Evolutionary conservation across 2,888 invertebrate species (phyloP).

Genomic region (Cordilura impudica): DNA sequence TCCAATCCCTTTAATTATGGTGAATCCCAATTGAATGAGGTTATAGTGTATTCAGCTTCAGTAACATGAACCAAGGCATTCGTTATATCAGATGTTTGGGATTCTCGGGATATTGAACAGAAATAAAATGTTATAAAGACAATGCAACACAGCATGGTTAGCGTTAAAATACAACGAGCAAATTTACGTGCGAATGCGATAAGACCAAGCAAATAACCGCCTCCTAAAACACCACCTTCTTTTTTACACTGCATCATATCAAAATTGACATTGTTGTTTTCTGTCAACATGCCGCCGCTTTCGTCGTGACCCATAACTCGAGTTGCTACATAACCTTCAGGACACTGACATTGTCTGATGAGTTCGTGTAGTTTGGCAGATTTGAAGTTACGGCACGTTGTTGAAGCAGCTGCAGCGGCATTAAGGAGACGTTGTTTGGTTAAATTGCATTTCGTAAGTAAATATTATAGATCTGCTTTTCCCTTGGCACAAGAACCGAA

Average conservation of each 20-base stretch:
- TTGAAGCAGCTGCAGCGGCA: constrained; percentile 66
- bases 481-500: constrained; percentile 47
- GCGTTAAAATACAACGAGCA: constrained; percentile 71
- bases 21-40: constrained; percentile 55
- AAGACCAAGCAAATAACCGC: constrained; percentile 72
- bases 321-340: constrained; percentile 50
- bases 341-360: constrained; percentile 50
- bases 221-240: constrained; percentile 70
- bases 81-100: constrained; percentile 23
- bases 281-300: constrained; percentile 39
- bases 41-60: constrained; percentile 55
- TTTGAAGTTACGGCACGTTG: constrained; percentile 59
- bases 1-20: constrained; percentile 8
- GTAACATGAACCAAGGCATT: constrained; percentile 55
- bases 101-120: constrained; percentile 62
- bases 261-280: constrained; percentile 64
- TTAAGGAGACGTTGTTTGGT: constrained; percentile 69
- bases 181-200: constrained; percentile 74
- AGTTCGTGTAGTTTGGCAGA: constrained; percentile 43
- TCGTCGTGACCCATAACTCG: constrained; percentile 26
- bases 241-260: constrained; percentile 58
- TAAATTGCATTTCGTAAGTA: constrained; percentile 73
- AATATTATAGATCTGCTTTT: constrained; percentile 71
- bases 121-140: constrained; percentile 72
- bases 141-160: constrained; percentile 71